Evolutionary conservation across 2,888 invertebrate species (phyloP).

Genomic region (Macropis europaea): DNA sequence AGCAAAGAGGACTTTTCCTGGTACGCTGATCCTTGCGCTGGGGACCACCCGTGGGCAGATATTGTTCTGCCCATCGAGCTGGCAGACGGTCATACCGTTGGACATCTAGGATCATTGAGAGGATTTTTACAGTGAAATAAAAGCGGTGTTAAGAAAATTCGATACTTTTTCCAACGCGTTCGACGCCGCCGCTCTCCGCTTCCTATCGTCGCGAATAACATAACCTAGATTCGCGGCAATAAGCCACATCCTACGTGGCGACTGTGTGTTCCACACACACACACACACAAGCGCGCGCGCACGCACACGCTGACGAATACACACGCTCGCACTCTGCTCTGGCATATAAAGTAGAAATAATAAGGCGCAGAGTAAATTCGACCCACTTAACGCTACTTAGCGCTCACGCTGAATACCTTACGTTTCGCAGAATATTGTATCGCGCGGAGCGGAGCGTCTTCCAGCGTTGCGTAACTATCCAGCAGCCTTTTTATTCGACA

Average conservation of each 20-base stretch:
- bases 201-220: constrained; percentile 70
- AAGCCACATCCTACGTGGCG: constrained; percentile 74
- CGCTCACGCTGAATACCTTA: constrained; percentile 78
- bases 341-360: constrained; percentile 77
- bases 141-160: no score
- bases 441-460: constrained; percentile 50
- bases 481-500: no score
- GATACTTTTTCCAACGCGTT: no score
- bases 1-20: no score
- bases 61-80: no score
- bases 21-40: no score
- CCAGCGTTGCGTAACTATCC: constrained; percentile 47
- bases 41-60: no score
- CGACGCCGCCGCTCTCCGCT: no score
- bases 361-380: constrained; percentile 78
- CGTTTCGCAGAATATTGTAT: constrained; percentile 78
- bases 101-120: no score
- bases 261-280: neutral
- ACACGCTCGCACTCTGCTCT: constrained; percentile 34
- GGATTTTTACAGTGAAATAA: no score
- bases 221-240: constrained; percentile 78
- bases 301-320: constrained; percentile 31
- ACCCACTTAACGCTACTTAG: constrained; percentile 79
- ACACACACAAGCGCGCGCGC: constrained; percentile 40
- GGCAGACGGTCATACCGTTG: no score